Base-by-base conservation (phyloP, 2,113 vertebrate genomes). In the Strigops habroptila region DNA sequence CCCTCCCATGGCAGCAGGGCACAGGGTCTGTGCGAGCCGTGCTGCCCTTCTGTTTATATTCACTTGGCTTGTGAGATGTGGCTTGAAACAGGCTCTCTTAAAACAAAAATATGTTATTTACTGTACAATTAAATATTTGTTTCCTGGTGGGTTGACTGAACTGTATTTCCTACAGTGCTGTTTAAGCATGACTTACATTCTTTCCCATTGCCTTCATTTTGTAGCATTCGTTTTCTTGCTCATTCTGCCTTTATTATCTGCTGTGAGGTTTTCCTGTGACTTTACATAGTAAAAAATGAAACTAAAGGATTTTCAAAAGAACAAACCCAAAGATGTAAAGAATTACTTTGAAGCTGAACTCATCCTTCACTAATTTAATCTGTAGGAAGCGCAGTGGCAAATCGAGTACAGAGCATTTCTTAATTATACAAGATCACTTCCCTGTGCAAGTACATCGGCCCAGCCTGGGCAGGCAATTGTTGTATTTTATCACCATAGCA, bases 61-160 rank as follows among this genome's bases (percentile, higher is more conserved):
- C 86, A 7, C 68, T 75, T 71, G 77, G 65, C 81, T 65, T n/a
- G 18, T n/a, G 51, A 70, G 64, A 67, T 19, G 49, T 0, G 12
- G 24, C 11, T 77, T 75, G 76, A 75, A 93, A 92, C 5, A 2
- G 44, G 37, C 37, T 63, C 62, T 71, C 52, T 77, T 82, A 41
- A 73, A 82, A 62, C 35, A 62, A 90, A 90, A 91, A 87, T 46
- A 51, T 13, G 55, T 69, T 94, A 93, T 95, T 94, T 94, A 90
- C 77, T 84, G 79, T 59, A 43, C 49, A 63, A 78, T 90, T 88
- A 90, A 93, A 90, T 90, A 94, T 93, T 92, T 91, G 51, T 71
- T 68, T 89, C 67, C 63, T 39, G 8, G 43, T 30, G 62, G 49
- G n/a, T 33, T 69, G 33, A 30, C 21, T 41, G 74, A 82, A 18